Conservation (phyloP, 1,140 invertebrate species). For the Cydia strobilella region DNA sequence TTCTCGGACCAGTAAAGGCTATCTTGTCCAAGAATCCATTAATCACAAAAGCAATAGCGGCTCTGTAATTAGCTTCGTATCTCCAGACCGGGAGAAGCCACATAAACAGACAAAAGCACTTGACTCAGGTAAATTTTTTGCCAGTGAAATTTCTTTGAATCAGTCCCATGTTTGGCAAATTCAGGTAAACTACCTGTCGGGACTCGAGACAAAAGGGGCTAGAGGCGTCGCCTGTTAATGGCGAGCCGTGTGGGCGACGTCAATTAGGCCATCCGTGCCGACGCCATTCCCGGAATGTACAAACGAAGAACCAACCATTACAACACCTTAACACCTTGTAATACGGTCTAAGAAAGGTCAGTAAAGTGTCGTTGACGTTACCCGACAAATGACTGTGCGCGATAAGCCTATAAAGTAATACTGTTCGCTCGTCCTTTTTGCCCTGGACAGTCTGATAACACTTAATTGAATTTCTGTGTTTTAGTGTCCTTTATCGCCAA, state of each 20-base stretch:
- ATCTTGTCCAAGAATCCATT: slow-evolving; percentile 43
- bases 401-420: slow-evolving; percentile 67
- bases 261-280: slow-evolving; percentile 77
- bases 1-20: slow-evolving; percentile 22
- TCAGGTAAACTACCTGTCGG: slow-evolving; percentile 68
- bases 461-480: slow-evolving; percentile 75
- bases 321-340: neutral
- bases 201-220: slow-evolving; percentile 70
- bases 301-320: neutral
- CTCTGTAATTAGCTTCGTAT: slow-evolving; percentile 46
- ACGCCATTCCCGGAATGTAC: slow-evolving; percentile 74
- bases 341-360: neutral
- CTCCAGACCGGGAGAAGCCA: slow-evolving; percentile 36
- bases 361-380: slow-evolving; percentile 9
- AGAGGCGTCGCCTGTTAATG: slow-evolving; percentile 67
- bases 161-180: slow-evolving; percentile 51
- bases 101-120: slow-evolving; percentile 42
- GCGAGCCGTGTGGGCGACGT: slow-evolving; percentile 73
- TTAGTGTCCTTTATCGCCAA: slow-evolving; percentile 61
- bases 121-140: slow-evolving; percentile 60
- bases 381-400: slow-evolving; percentile 71
- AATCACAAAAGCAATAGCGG: slow-evolving; percentile 50
- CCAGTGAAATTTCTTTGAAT: slow-evolving; percentile 45
- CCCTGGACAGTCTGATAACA: slow-evolving; percentile 64
- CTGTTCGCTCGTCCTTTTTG: slow-evolving; percentile 59